Evolutionary conservation across 2,888 invertebrate species (phyloP).

Genomic region (Lottia scabra): DNA sequence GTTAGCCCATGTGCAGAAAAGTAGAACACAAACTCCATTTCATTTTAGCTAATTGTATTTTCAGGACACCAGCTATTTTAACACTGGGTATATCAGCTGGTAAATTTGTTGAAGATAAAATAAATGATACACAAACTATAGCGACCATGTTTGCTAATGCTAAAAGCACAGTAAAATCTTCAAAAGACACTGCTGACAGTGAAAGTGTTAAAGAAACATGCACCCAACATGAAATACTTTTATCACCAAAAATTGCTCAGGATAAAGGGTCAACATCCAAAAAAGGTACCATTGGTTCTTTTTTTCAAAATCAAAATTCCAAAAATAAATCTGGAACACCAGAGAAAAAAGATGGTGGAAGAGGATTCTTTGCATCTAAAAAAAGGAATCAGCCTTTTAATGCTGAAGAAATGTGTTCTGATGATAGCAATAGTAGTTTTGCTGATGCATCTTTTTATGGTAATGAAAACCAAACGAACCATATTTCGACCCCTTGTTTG

Average conservation of each 20-base stretch:
- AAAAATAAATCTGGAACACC: too few species aligned
- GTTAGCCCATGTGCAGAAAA: too few species aligned
- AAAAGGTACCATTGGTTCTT: slow-evolving; percentile 23
- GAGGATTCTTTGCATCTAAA: slow-evolving; percentile 27
- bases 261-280: slow-evolving; percentile 3
- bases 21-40: too few species aligned
- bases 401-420: neutral
- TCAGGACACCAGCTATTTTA: slow-evolving; percentile 75
- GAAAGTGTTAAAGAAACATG: neutral
- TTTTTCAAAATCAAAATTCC: slow-evolving; percentile 15
- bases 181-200: neutral
- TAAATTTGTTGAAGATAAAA: slow-evolving; percentile 74
- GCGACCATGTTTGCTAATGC: slow-evolving; percentile 37
- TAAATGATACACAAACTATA: slow-evolving; percentile 29
- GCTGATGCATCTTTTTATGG: neutral
- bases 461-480: neutral
- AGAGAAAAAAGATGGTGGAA: neutral
- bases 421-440: neutral
- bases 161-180: slow-evolving; percentile 6
- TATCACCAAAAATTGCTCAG: neutral
- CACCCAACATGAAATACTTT: neutral
- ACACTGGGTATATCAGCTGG: slow-evolving; percentile 83
- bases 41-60: slow-evolving; percentile 25
- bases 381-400: neutral
- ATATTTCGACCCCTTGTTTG: neutral